A percentile compares a stretch with the other conserved stretches of the same genome.
These are phyloP conservation scores for Cyprinodon brontotheroides DNA, from an alignment of 2,113 vertebrate genomes.

Conservation along the genomic window DNA sequence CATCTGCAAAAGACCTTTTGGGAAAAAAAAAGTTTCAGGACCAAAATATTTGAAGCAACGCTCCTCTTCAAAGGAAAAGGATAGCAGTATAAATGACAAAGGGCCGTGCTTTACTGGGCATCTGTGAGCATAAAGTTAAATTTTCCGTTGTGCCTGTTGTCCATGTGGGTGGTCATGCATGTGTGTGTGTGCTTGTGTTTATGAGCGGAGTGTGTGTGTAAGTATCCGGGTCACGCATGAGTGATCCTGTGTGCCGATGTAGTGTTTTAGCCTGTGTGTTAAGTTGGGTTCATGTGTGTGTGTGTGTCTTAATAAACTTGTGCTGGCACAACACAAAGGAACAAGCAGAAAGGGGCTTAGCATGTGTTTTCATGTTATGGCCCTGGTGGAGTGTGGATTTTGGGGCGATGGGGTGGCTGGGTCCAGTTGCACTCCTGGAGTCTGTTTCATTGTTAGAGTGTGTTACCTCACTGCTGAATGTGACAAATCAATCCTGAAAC, in stretches of 20 bases:
- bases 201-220: constrained; percentile 23
- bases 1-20: constrained; percentile 3
- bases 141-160: constrained; percentile 63
- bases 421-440: background rate
- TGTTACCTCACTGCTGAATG: constrained; percentile 69
- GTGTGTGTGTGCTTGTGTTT: constrained; percentile 25
- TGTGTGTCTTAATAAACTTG: constrained; percentile 19
- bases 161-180: constrained; percentile 65
- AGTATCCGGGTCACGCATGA: constrained; percentile 40
- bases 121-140: constrained; percentile 51
- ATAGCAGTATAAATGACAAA: constrained; percentile 55
- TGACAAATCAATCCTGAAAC: constrained; percentile 69
- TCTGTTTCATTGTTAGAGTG: constrained; percentile 66
- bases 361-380: constrained; percentile 31
- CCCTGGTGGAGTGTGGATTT: constrained; percentile 36
- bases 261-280: constrained; percentile 11
- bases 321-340: constrained; percentile 49
- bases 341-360: constrained; percentile 48
- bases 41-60: constrained; percentile 45
- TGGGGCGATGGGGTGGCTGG: background rate
- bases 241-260: constrained; percentile 31
- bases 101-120: constrained; percentile 60
- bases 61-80: constrained; percentile 50
- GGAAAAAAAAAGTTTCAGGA: constrained; percentile 27
- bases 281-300: constrained; percentile 17